Evolutionary conservation across 1,140 invertebrate species (phyloP).

Genomic region (Calycopis cecrops): DNA sequence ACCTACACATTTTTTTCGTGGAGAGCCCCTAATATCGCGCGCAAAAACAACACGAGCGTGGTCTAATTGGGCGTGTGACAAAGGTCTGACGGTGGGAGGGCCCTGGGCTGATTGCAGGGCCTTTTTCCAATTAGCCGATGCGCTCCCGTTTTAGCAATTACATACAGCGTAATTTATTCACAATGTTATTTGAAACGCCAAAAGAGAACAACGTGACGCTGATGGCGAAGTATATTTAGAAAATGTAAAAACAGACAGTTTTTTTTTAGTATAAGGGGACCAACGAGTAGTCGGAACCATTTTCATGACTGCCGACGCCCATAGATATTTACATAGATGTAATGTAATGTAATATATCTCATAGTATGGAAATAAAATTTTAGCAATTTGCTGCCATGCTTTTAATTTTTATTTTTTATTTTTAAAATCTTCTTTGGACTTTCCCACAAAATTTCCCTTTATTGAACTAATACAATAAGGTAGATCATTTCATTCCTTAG

Average conservation of each 20-base stretch:
- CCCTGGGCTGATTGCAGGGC: neutral
- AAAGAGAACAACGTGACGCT: neutral
- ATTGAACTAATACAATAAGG: too few relatives aligned
- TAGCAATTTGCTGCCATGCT: too few relatives aligned
- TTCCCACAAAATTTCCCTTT: too few relatives aligned
- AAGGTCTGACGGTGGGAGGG: conserved; percentile 1
- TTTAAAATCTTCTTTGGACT: too few relatives aligned
- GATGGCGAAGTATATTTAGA: neutral
- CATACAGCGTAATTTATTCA: neutral
- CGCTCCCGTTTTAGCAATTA: neutral
- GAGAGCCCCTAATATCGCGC: neutral
- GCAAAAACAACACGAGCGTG: too few relatives aligned
- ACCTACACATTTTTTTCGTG: neutral
- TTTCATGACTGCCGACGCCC: too few relatives aligned
- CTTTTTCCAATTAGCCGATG: neutral
- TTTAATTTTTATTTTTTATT: too few relatives aligned
- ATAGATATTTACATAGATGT: too few relatives aligned
- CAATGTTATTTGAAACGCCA: neutral
- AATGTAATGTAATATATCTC: too few relatives aligned
- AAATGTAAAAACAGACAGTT: neutral
- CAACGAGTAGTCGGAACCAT: too few relatives aligned
- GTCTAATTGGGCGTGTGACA: conserved; percentile 9
- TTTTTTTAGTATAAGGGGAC: neutral
- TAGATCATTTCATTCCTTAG: too few relatives aligned
- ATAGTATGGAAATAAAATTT: too few relatives aligned